Evolutionary conservation across 2,888 invertebrate species (phyloP).

Genomic region (Bembecia ichneumoniformis): DNA sequence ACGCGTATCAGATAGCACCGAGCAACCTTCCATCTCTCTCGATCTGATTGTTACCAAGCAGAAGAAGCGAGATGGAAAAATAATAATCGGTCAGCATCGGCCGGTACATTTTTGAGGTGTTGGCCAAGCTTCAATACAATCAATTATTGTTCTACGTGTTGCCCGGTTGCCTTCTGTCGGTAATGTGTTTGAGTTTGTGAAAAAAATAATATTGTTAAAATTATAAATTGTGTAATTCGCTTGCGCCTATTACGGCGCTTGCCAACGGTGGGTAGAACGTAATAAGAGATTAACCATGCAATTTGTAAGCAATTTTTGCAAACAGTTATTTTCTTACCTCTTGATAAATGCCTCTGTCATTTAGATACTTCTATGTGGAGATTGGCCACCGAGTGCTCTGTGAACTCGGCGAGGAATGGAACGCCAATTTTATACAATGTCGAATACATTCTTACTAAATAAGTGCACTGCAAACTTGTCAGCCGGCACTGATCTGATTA

Average conservation of each 20-base stretch:
- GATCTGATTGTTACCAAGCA: slow-evolving; percentile 7
- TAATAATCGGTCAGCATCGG: slow-evolving; percentile 39
- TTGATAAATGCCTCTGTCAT: not conserved
- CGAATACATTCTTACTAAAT: slow-evolving; percentile 21
- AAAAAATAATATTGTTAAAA: slow-evolving; percentile 38
- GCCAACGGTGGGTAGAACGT: slow-evolving; percentile 3
- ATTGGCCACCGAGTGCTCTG: not conserved
- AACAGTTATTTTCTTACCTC: not conserved
- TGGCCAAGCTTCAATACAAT: slow-evolving; percentile 57
- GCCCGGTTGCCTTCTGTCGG: slow-evolving; percentile 57
- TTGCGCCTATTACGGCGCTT: slow-evolving; percentile 10
- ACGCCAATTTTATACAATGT: not conserved
- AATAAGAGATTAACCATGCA: slow-evolving; percentile 21
- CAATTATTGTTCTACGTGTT: slow-evolving; percentile 67
- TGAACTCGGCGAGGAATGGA: not conserved
- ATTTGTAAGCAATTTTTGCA: slow-evolving; percentile 26
- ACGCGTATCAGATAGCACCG: slow-evolving; percentile 65
- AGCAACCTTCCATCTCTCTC: slow-evolving; percentile 36
- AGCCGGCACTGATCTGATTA: slow-evolving; percentile 59
- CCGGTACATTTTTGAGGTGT: slow-evolving; percentile 60
- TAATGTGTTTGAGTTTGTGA: slow-evolving; percentile 45
- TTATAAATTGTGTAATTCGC: slow-evolving; percentile 40
- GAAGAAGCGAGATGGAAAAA: slow-evolving; percentile 37
- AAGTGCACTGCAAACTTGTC: slow-evolving; percentile 37
- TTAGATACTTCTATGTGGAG: not conserved